Evolutionary conservation across 1,140 invertebrate species (phyloP).

Genomic region (Oedothorax gibbosus): DNA sequence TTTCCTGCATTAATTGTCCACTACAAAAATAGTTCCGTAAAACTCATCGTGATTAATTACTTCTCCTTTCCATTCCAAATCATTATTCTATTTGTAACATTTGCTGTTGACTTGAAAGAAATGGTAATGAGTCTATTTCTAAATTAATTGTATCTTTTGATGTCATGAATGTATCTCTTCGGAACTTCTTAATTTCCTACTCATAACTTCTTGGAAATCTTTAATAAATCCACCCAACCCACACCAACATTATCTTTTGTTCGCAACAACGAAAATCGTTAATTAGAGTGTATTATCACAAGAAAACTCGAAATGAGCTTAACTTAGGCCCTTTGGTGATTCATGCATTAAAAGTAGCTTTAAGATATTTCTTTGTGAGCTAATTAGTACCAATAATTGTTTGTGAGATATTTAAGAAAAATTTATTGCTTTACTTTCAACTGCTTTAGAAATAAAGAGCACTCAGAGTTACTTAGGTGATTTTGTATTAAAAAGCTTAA

Average conservation of each 20-base stretch:
- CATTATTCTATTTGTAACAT: slow-evolving; percentile 18
- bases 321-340: slow-evolving; percentile 30
- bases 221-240: slow-evolving; percentile 31
- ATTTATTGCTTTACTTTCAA: not conserved
- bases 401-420: slow-evolving; percentile 15
- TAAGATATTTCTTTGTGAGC: slow-evolving; percentile 28
- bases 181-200: slow-evolving; percentile 43
- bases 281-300: slow-evolving; percentile 36
- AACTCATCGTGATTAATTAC: too few relatives aligned
- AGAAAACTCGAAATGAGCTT: slow-evolving; percentile 25
- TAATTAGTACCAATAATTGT: slow-evolving; percentile 36
- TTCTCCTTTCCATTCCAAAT: too few relatives aligned
- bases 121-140: slow-evolving; percentile 39
- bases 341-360: slow-evolving; percentile 28
- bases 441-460: too few relatives aligned
- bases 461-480: too few relatives aligned
- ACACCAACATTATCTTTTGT: slow-evolving; percentile 36
- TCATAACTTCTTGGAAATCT: slow-evolving; percentile 38
- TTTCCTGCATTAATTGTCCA: too few relatives aligned
- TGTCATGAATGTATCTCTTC: slow-evolving; percentile 19
- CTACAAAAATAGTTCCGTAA: too few relatives aligned
- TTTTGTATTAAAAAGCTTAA: too few relatives aligned
- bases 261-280: slow-evolving; percentile 27
- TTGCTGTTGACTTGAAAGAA: slow-evolving; percentile 36
- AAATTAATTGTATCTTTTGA: slow-evolving; percentile 43